A percentile compares a stretch with the other conserved stretches of the same genome.
phyloP scores from a whole-genome alignment of 92 coral and sea anemone genomes.

The Ricordea florida region DNA sequence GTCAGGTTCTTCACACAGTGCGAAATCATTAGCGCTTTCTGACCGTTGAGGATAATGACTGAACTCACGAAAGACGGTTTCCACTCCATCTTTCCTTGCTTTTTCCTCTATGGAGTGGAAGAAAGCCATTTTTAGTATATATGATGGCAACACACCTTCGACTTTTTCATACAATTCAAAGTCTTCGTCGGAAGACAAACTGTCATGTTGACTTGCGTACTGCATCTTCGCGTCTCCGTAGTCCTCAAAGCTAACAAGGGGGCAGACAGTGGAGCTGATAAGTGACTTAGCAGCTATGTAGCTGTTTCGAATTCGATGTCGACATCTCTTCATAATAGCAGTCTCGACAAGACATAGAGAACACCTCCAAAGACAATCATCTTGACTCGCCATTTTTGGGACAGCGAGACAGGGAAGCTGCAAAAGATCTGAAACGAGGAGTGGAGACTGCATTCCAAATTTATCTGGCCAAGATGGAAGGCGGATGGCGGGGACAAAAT shows the following conservation, averaged over 20 bases:
- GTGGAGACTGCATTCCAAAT: constrained; percentile 4
- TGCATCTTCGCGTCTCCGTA: constrained; percentile 27
- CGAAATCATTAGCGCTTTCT: neutral
- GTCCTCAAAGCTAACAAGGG: constrained; percentile 39
- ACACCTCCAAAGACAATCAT: constrained; percentile 31
- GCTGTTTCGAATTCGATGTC: constrained; percentile 39
- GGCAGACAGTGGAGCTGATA: constrained; percentile 35
- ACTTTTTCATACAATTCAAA: constrained; percentile 15
- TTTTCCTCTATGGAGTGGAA: constrained; percentile 35
- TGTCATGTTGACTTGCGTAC: constrained; percentile 14
- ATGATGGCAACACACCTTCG: constrained; percentile 36
- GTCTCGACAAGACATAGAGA: constrained; percentile 33
- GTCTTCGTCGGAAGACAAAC: constrained; percentile 22
- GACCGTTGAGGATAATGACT: neutral
- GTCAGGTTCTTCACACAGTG: neutral
- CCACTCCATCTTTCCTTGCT: constrained; percentile 39
- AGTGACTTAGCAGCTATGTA: constrained; percentile 46
- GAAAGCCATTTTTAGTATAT: constrained; percentile 48
- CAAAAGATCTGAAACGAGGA: constrained; percentile 20
- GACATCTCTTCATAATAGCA: constrained; percentile 41
- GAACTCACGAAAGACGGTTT: constrained; percentile 18
- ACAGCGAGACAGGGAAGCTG: constrained; percentile 30
- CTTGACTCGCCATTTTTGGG: constrained; percentile 27
- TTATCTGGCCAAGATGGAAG: constrained; percentile 37
- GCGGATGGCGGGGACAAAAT: constrained; percentile 53